phyloP scores from a whole-genome alignment of 2,797 vertebrate genomes.

The Xenopus petersii region DNA sequence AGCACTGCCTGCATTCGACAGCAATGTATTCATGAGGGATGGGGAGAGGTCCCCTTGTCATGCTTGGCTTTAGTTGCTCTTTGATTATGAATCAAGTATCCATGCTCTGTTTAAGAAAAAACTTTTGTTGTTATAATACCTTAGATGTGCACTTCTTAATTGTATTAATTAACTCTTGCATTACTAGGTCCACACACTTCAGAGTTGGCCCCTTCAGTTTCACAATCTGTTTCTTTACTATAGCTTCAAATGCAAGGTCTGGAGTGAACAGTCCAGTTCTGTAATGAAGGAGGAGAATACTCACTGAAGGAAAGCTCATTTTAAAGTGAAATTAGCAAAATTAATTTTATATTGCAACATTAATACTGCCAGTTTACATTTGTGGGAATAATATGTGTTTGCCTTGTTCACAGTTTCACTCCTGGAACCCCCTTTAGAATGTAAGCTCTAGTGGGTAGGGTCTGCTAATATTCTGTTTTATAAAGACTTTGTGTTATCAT shows the following conservation, averaged over 20 bases:
- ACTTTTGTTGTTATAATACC: conserved; percentile 61
- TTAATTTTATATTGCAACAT: background rate
- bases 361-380: background rate
- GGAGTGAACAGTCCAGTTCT: conserved; percentile 85
- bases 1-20: no score
- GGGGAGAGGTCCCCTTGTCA: no score
- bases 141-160: conserved; percentile 84
- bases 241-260: conserved; percentile 89
- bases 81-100: no score
- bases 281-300: conserved; percentile 44
- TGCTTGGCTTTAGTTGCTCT: no score
- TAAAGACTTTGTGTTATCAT: no score
- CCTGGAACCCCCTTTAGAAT: no score
- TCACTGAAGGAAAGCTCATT: background rate
- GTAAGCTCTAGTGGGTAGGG: no score
- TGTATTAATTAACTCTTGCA: conserved; percentile 82
- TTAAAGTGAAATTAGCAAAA: background rate
- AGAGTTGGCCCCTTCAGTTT: conserved; percentile 82
- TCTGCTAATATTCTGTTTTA: no score
- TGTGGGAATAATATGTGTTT: background rate
- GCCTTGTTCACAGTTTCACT: no score
- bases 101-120: background rate
- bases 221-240: conserved; percentile 89
- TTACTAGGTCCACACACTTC: conserved; percentile 87
- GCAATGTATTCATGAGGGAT: no score